Base-by-base conservation (phyloP, 1,140 invertebrate genomes). In the Drosophila tani region DNA sequence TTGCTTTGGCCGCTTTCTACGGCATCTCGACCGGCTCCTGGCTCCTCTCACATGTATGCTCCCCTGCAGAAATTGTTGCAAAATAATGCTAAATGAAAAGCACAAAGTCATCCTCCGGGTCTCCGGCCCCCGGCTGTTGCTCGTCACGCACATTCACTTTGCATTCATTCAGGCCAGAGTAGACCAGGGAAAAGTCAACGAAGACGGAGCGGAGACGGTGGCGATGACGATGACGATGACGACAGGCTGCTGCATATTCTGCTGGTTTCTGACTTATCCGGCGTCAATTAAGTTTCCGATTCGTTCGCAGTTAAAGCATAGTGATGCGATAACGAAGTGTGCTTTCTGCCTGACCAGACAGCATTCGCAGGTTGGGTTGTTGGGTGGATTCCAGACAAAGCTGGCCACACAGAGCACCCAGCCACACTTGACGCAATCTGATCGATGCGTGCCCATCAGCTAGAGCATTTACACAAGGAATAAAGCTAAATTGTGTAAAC, bases 1-100 rank as follows among this genome's bases (percentile, higher is more conserved):
- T 86, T 86, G 82, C 82, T 79, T 74, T 73, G 74, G 63, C 49
- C 71, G 80, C 83, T 86, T 87, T 86, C 82, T 86, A 82, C 82
- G 75, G 49, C 65, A 65, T 68, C 62, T 68, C 27, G 35, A 24
- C 35, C 49, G 21, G 29, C 29, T 69, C 29, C 53, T 11, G 11
- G 46, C 27, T 69, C 40, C 55, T 46, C 67, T 59, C 82, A 78
- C 41, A 86, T 85, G 74, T 59, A 67, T 70, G 76, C 66, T 35
- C 32, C 38, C 51, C 45, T 29, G 62, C 43, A 46, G 57, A 83
- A 87, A 84, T 71, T 90, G 74, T 87, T 87, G 84, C 84, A 81
- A 74, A 91, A 91, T 91, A 86, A 91, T 87, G 83, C 78, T 87
- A 82, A 87, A 87, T 87, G 87, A 91, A 91, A 91, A 91, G 82